Base-by-base conservation (phyloP, 2,113 vertebrate genomes). In the Microcebus jonahi region DNA sequence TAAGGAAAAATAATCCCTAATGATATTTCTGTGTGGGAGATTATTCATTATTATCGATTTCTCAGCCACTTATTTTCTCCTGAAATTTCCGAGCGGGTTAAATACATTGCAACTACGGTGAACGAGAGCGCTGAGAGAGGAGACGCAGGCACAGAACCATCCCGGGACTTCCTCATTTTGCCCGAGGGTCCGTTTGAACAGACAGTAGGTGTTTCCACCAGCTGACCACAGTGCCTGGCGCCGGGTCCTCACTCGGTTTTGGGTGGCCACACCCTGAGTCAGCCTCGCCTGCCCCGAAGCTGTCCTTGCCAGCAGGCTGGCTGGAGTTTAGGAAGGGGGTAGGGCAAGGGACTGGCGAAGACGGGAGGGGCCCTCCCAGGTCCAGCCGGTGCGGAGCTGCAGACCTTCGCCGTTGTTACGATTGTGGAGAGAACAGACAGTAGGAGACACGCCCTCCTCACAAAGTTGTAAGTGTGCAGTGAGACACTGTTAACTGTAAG, bases 1-100 rank as follows among this genome's bases (percentile, higher is more conserved):
- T 94, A 94, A 97, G 94, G 97, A 85, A 97, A 95, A 98, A 93
- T 85, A 98, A 97, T 95, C 97, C 95, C 97, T 94, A 91, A 91
- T 96, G 95, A 96, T 96, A 96, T 96, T 97, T 97, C 97, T 63
- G 95, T 97, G 98, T 25, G 90, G 90, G 94, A 97, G 96, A 94
- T 34, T 88, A 94, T 97, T 97, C 88, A 91, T 98, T 98, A 93
- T 90, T 92, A 98, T 98, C 91, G 97, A 98, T 97, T 98, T 97
- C 95, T 90, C 86, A 82, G 75, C 13, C 75, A 67, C 20, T 94
- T 77, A 80, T 48, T 96, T 95, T 98, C 93, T 59, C 67, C 53
- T 88, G 94, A 96, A 97, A 88, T 96, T 98, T 97, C 88, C 93
- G 92, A 95, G 97, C 95, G 92, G 98, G 92, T 97, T 97, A 97